Base-by-base conservation (phyloP, 2,113 vertebrate genomes). In the Macrotus californicus region DNA sequence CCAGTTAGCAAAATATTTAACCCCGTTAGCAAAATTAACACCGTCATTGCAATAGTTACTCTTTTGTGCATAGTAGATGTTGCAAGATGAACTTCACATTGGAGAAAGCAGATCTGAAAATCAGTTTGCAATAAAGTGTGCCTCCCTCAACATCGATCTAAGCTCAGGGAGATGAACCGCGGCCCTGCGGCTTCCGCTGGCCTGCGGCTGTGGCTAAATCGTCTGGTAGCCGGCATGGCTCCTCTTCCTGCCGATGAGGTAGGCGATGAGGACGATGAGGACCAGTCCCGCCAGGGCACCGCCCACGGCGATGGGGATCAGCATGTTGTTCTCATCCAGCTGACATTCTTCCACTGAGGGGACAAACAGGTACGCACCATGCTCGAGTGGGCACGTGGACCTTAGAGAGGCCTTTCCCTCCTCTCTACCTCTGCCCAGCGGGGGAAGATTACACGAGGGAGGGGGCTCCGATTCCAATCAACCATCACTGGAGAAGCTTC, bases 161-260 rank as follows among this genome's bases (percentile, higher is more conserved):
- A 96, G 73, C 95, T 95, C 91, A 80, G 96, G 97, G 97, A 93
- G 96, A 75, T 39, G n/a, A 83, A 89, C 70, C 89, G 94, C 84
- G 80, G 96, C 94, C 97, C 97, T 94, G 98, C 97, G 93, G 97
- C 92, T 93, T 94, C 97, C 93, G 97, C 96, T 96, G 95, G 98
- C 98, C 98, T 97, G 98, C 75, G 83, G 97, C 98, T 0, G 2
- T 72, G n/a, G 94, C 99, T 99, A 99, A 97, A 99, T 99, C 73
- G 99, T 99, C 98, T 99, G 99, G 97, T 99, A 99, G 97, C 99
- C 99, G 4, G 99, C 99, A 5, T 99, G 99, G 98, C 99, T 99
- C 97, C 99, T 98, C 98, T 99, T 99, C 94, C 99, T 98, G 96
- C 99, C 99, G 46, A 99, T 99, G 96, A 99, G 99, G 98, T 99